A percentile compares a stretch with the other conserved stretches of the same genome.
phyloP scores from a whole-genome alignment of 2,797 vertebrate genomes.

The Sebastes cheni region DNA sequence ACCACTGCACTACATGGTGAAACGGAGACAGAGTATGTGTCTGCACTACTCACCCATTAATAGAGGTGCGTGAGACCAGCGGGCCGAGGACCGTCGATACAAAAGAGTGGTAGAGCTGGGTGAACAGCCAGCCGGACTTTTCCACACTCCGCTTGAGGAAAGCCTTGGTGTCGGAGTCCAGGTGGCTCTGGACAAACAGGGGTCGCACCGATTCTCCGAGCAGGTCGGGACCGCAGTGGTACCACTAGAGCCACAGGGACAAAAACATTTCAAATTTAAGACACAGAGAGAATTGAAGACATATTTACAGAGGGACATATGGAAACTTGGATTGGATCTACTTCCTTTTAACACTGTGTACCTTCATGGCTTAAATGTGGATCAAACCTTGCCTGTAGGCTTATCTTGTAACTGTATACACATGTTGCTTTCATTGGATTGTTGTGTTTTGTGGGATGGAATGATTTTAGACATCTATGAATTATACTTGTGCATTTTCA shows the following conservation, averaged over 20 bases:
- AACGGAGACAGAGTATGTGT: not conserved
- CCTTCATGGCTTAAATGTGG: too few species aligned
- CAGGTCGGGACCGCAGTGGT: constrained; percentile 88
- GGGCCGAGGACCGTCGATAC: constrained; percentile 93
- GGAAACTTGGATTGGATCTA: not conserved
- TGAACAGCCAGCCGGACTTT: constrained; percentile 96
- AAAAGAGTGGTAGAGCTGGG: constrained; percentile 96
- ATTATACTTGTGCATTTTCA: too few species aligned
- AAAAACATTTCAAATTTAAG: not conserved
- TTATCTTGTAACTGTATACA: not conserved
- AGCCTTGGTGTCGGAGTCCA: constrained; percentile 89
- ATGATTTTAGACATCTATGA: too few species aligned
- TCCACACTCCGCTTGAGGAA: constrained; percentile 93
- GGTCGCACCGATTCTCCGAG: constrained; percentile 87
- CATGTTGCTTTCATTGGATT: too few species aligned
- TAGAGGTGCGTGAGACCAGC: constrained; percentile 95
- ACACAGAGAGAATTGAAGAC: not conserved
- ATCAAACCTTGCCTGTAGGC: not conserved
- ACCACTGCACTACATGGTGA: too few species aligned
- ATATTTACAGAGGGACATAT: not conserved
- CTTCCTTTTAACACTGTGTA: not conserved
- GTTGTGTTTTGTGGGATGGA: too few species aligned
- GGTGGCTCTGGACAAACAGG: constrained; percentile 91
- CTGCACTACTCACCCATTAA: constrained; percentile 90
- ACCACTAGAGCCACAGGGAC: constrained; percentile 86